Evolutionary conservation across 2,113 vertebrate genomes (phyloP).

Genomic region (Dolichotis patagonum): DNA sequence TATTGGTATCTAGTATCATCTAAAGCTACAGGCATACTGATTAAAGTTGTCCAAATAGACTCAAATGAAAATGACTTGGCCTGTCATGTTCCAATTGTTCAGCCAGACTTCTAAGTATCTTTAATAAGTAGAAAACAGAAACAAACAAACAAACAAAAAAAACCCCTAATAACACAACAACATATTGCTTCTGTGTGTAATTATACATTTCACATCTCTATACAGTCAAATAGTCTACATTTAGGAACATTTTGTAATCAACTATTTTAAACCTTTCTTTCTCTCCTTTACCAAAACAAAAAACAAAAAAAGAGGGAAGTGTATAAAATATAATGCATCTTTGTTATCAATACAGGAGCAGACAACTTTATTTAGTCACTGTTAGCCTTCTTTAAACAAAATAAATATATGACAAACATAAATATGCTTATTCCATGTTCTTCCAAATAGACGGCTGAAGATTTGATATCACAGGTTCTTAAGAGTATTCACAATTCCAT

Average conservation of each 20-base stretch:
- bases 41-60: conserved; percentile 82
- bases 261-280: conserved; percentile 81
- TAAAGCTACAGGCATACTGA: conserved; percentile 73
- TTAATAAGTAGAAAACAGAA: conserved; percentile 82
- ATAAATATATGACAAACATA: conserved; percentile 92
- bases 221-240: conserved; percentile 84
- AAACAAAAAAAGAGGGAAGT: neutral
- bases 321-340: conserved; percentile 84
- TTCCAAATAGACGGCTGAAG: conserved; percentile 85
- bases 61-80: conserved; percentile 78
- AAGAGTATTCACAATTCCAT: conserved; percentile 87
- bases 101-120: conserved; percentile 82
- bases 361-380: conserved; percentile 89
- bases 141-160: conserved; percentile 1
- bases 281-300: conserved; percentile 71
- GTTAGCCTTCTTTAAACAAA: conserved; percentile 92
- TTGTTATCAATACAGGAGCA: conserved; percentile 87
- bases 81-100: conserved; percentile 81
- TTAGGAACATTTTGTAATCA: conserved; percentile 82
- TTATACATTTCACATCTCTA: conserved; percentile 82
- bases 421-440: conserved; percentile 85
- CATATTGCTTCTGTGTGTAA: conserved; percentile 86
- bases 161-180: conserved; percentile 77
- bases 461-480: conserved; percentile 89
- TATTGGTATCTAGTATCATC: conserved; percentile 69